Conservation (phyloP, 2,797 vertebrate genomes). For the Glossophaga mutica region DNA sequence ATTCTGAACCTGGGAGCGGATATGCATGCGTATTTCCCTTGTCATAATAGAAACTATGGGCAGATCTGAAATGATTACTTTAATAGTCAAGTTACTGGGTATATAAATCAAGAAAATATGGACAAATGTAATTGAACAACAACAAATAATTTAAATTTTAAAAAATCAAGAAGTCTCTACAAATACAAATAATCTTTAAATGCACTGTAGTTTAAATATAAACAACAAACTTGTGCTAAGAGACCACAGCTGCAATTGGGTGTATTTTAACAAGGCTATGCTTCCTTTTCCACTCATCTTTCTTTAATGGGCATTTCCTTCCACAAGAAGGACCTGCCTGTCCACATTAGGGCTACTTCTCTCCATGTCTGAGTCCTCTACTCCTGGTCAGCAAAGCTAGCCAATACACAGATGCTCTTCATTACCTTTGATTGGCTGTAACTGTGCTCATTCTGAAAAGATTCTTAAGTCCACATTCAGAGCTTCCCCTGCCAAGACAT, state of each 20-base stretch:
- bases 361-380: neutral
- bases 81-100: neutral
- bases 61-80: constrained; percentile 15
- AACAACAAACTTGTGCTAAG: neutral
- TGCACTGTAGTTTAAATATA: neutral
- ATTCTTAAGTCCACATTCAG: neutral
- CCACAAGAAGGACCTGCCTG: neutral
- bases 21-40: neutral
- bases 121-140: too few species aligned
- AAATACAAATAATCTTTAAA: neutral
- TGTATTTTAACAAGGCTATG: neutral
- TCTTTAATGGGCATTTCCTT: neutral
- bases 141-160: too few species aligned
- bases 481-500: neutral
- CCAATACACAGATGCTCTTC: neutral
- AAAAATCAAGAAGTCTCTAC: neutral
- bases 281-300: neutral
- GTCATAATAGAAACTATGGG: neutral
- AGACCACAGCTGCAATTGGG: neutral
- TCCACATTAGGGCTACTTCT: neutral
- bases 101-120: neutral
- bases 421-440: neutral
- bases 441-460: neutral
- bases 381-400: neutral
- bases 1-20: neutral